Evolutionary conservation across 2,797 vertebrate species (phyloP), one percentile per base, ranked within the genome.

Genomic region (Sebastes nivosus): DNA sequence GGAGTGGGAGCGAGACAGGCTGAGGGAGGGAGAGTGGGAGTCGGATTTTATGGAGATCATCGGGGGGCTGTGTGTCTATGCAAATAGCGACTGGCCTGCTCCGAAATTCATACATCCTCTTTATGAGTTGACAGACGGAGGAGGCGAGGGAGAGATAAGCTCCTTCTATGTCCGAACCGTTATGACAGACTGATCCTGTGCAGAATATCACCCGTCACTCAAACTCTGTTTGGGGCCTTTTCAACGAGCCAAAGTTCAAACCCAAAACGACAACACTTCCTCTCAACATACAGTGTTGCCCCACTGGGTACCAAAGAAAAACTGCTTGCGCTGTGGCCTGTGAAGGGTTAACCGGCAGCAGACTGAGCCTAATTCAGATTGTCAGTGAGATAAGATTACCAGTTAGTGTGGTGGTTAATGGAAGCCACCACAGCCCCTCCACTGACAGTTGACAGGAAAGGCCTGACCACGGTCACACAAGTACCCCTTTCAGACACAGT

Each of bases 321-420:
- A 77, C 72, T 11, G 75, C 38, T 36, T 46, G 59, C 6, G 24
- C 65, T 14, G 66, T 42, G 58, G 68, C 36, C 63, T 73, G 10
- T 25, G 12, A 77, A 81, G 82, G 85, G 92, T 91, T 89, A 88
- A 92, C 63, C 38, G 32, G 82, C 79, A 74, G 82, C 64, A 38
- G 88, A 76, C 72, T 71, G 87, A 88, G 82, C 36, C 74, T 86
- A 91, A 94, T 79, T 86, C 89, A 89, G 91, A 93, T 91, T 89
- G 92, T 89, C 91, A 89, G 85, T 13, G 42, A 93, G 93, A 94
- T 95, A 92, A 94, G 93, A 95, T 91, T 88, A 92, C 86, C 88
- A 87, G 90, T 92, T 86, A 86, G 84, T 67, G 71, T 52, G 79
- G 84, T 87, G 84, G 89, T 85, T 90, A 89, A 91, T 81, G 72